Evolutionary conservation across 2,113 vertebrate species (phyloP).

Genomic region (Ictidomys tridecemlineatus): DNA sequence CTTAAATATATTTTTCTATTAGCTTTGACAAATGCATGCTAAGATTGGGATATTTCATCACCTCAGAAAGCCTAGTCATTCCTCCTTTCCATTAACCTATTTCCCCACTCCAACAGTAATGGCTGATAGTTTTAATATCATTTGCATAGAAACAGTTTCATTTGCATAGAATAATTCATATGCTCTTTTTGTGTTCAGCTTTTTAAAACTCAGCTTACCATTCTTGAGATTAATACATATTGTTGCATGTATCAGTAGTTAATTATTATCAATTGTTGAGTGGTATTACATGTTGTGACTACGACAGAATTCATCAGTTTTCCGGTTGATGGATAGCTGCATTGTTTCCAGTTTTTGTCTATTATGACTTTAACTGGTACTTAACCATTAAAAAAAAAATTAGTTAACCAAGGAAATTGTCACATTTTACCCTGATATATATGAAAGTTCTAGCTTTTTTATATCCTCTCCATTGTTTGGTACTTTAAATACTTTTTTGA

Average conservation of each 20-base stretch:
- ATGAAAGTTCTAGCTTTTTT: not conserved
- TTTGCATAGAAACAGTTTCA: not conserved
- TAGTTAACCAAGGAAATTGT: not conserved
- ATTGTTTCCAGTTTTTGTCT: not conserved
- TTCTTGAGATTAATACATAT: not conserved
- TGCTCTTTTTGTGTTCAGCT: not conserved
- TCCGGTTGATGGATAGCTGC: not conserved
- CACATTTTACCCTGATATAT: not conserved
- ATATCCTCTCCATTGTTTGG: not conserved
- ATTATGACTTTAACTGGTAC: not conserved
- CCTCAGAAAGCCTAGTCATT: not conserved
- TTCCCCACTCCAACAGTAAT: not conserved
- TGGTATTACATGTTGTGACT: not conserved
- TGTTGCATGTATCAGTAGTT: not conserved
- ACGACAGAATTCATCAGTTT: not conserved
- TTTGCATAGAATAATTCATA: not conserved
- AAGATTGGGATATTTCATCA: not conserved
- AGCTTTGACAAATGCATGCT: not conserved
- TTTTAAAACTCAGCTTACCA: not conserved
- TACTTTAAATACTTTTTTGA: not conserved
- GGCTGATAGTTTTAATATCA: no score
- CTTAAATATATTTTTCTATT: not conserved
- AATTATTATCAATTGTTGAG: not conserved
- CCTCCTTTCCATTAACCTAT: not conserved
- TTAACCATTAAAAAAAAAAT: not conserved